These are phyloP conservation scores for Nestor notabilis DNA, from an alignment of 2,113 vertebrate species.

Conservation along the genomic window DNA sequence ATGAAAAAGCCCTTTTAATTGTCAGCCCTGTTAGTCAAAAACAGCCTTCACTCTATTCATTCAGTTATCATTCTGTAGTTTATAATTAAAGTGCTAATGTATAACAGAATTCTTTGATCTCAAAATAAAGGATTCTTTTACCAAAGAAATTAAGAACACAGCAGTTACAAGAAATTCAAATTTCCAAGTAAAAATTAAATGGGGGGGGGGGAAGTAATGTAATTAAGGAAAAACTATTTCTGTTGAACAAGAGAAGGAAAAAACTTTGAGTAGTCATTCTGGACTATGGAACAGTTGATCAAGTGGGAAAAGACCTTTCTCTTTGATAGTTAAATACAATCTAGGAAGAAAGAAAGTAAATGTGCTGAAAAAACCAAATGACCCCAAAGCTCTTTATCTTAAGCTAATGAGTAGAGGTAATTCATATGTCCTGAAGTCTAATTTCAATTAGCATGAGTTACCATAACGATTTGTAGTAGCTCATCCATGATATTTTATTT, in stretches of 20 bases:
- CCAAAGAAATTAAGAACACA: constrained; percentile 23
- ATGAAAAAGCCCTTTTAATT: constrained; percentile 40
- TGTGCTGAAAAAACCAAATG: background rate
- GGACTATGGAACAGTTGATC: background rate
- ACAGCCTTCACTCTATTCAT: background rate
- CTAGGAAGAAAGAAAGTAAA: background rate
- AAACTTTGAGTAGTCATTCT: background rate
- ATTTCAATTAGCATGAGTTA: background rate
- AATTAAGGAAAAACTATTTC: constrained; percentile 9
- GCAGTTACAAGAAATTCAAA: background rate
- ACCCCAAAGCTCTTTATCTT: background rate
- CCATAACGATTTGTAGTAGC: background rate
- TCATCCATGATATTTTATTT: background rate
- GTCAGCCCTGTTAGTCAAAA: constrained; percentile 2
- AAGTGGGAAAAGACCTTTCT: background rate
- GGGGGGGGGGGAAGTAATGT: background rate
- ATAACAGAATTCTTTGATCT: constrained; percentile 55
- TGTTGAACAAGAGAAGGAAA: background rate
- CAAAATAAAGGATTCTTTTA: constrained; percentile 40
- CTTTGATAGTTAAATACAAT: background rate
- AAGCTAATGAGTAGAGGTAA: background rate
- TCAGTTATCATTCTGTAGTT: background rate
- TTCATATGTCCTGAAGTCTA: background rate
- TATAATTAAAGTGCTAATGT: background rate
- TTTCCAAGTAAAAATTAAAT: constrained; percentile 9